phyloP scores from a whole-genome alignment of 2,797 vertebrate species.

The Protosalanx chinensis region DNA sequence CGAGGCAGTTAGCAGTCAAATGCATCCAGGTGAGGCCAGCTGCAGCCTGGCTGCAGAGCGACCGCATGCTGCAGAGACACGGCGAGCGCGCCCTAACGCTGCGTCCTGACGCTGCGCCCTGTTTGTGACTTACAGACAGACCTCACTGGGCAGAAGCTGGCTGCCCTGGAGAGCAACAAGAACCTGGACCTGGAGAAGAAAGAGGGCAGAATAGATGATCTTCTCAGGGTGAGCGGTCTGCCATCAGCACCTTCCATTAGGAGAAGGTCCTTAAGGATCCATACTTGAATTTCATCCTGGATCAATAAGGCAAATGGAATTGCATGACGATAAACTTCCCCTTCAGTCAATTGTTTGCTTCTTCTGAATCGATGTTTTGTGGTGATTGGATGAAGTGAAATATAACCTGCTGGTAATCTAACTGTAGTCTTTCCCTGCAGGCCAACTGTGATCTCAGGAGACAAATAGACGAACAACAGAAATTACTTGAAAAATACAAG shows the following conservation, averaged over 20 bases:
- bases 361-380: too few relatives aligned
- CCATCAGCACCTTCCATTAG: not conserved
- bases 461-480: conserved; percentile 99
- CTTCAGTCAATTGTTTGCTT: too few relatives aligned
- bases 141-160: conserved; percentile 94
- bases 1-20: conserved; percentile 94
- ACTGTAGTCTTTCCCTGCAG: conserved; percentile 59
- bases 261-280: not conserved
- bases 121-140: conserved; percentile 80
- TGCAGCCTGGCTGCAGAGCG: too few relatives aligned
- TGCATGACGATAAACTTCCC: too few relatives aligned
- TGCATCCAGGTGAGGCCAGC: conserved; percentile 84
- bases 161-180: conserved; percentile 98
- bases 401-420: not conserved
- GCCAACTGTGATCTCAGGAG: conserved; percentile 99
- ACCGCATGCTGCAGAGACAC: too few relatives aligned
- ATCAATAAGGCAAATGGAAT: too few relatives aligned
- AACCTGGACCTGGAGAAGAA: conserved; percentile 98
- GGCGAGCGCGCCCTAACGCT: too few relatives aligned
- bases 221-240: conserved; percentile 86
- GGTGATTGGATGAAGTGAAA: not conserved
- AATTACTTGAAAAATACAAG: conserved; percentile 99
- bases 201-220: conserved; percentile 97
- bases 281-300: not conserved
- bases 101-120: too few relatives aligned